These are phyloP conservation scores for Papilio machaon DNA, from an alignment of 1,140 invertebrate species.

Conservation along the genomic window DNA sequence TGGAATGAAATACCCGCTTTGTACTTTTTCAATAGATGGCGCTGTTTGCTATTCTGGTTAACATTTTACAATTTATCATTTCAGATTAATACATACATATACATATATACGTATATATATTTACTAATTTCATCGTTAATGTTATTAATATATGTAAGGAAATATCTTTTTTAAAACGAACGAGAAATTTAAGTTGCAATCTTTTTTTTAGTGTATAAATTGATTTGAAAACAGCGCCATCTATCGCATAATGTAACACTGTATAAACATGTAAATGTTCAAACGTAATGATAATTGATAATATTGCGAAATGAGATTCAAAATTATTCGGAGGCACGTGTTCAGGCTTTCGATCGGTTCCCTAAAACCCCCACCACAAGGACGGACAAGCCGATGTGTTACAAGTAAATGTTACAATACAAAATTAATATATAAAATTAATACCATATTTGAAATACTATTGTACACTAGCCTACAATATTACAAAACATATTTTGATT, in stretches of 20 bases:
- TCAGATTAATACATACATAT: background rate
- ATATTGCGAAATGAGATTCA: slow-evolving; percentile 67
- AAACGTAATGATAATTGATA: slow-evolving; percentile 37
- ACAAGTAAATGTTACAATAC: background rate
- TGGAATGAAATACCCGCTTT: slow-evolving; percentile 57
- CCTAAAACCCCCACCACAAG: slow-evolving; percentile 62
- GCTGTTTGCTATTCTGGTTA: slow-evolving; percentile 34
- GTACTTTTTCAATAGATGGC: slow-evolving; percentile 42
- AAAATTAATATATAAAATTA: background rate
- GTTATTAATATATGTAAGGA: too few relatives aligned
- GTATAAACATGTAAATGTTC: slow-evolving; percentile 24
- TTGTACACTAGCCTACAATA: slow-evolving; percentile 18
- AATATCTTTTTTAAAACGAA: too few relatives aligned
- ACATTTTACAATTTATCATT: background rate
- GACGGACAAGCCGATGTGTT: slow-evolving; percentile 71
- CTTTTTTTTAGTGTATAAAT: too few relatives aligned
- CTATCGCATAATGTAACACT: background rate
- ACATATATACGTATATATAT: too few relatives aligned
- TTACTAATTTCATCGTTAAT: too few relatives aligned
- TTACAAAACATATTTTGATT: slow-evolving; percentile 7
- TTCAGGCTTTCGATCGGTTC: slow-evolving; percentile 69
- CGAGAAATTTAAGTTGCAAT: too few relatives aligned
- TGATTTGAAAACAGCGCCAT: slow-evolving; percentile 31
- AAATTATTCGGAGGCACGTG: slow-evolving; percentile 71
- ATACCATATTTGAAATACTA: slow-evolving; percentile 5